Base-by-base conservation (phyloP, 2,888 invertebrate genomes). In the Rhopalosiphum nymphaeae region DNA sequence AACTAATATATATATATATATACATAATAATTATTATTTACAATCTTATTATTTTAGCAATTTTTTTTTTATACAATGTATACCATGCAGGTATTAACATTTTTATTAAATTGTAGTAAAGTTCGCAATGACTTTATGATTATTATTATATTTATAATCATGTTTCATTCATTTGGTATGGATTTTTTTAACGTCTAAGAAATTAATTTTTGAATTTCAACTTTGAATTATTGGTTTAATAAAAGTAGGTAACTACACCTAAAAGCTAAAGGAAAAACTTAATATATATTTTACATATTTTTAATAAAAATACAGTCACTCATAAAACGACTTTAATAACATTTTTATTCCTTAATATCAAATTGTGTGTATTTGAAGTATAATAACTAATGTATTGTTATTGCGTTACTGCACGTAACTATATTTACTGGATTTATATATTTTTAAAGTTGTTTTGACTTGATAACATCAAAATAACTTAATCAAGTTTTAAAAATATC, bases 221-320 rank as follows among this genome's bases (percentile, higher is more conserved):
- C 49, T 91, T 89, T 46, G 61, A 44, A 29, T 91, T 78, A 91
- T 78, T 91, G 36, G 53, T 78, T 85, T 57, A 29, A 91, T 91
- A 57, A 85, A 91, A 57, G 5, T 78, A 78, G 36, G 21, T 78
- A 36, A 21, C 9, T 57, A 57, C 9, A n/a, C 46, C 42, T 44
- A 46, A 16, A 44, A 85, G 10, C 16, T 56, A 26, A 56, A 36
- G 42, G 42, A 84, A 49, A 36, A 53, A 44, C 78, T 53, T 26
- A n/a, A 42, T 26, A 16, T 78, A 56, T 42, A 91, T 56, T 91
- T 91, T 85, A 44, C 29, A 29, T 57, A 42, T 91, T 56, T 56
- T 91, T 29, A 85, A 29, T 85, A 42, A 85, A 42, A 56, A 57
- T 16, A 0, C 26, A 53, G 84, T 85, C 42, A 56, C 85, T 91